A percentile compares a stretch with the other conserved stretches of the same genome.
These are phyloP conservation scores for Neomicropteryx cornuta DNA, from an alignment of 1,140 invertebrate species.

Conservation along the genomic window DNA sequence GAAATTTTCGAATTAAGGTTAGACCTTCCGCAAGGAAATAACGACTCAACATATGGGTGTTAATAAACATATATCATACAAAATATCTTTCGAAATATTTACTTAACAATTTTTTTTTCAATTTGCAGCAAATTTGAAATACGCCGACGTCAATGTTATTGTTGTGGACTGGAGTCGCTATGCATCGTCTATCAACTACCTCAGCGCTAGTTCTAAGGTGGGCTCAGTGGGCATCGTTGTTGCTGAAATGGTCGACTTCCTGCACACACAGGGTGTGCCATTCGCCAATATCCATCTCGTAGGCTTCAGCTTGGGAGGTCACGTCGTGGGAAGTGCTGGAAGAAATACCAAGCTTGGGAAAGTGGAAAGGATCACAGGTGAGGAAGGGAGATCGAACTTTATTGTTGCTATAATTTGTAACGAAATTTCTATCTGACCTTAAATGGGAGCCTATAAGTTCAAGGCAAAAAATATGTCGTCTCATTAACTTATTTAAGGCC, in stretches of 20 bases:
- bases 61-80: neutral
- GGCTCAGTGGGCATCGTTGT: constrained; percentile 25
- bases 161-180: constrained; percentile 49
- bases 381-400: too few species aligned
- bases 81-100: neutral
- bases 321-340: constrained; percentile 65
- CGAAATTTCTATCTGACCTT: too few species aligned
- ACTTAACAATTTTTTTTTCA: neutral
- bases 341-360: constrained; percentile 24
- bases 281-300: constrained; percentile 55
- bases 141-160: constrained; percentile 47
- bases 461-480: too few species aligned
- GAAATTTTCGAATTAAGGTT: neutral
- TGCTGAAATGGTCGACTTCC: constrained; percentile 22
- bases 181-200: constrained; percentile 40
- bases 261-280: constrained; percentile 17
- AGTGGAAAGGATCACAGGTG: too few species aligned
- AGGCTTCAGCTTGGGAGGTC: constrained; percentile 74
- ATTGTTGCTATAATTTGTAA: too few species aligned
- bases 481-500: too few species aligned
- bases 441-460: too few species aligned
- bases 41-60: neutral
- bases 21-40: neutral
- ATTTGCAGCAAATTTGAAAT: constrained; percentile 32
- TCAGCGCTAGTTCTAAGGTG: constrained; percentile 35